A percentile compares a stretch with the other conserved stretches of the same genome.
Conservation (phyloP, 2,797 vertebrate genomes). For the Anabas testudineus region DNA sequence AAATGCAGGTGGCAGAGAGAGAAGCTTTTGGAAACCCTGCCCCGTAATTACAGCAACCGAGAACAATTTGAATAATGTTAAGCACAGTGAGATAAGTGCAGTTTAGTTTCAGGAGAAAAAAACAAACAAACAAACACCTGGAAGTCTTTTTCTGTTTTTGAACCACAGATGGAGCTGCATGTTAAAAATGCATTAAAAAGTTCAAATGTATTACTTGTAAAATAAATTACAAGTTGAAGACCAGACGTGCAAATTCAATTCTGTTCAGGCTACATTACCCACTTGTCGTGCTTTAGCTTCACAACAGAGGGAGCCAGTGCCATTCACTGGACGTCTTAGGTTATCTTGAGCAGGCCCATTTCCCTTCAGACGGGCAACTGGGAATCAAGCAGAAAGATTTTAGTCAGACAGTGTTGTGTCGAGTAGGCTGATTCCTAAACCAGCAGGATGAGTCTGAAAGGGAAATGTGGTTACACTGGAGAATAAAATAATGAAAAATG, state of each 20-base stretch:
- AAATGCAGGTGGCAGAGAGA: conserved; percentile 24
- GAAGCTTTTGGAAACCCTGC: conserved; percentile 44
- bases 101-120: conserved; percentile 23
- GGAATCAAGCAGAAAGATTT: not conserved
- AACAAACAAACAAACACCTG: not conserved
- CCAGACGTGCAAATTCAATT: not conserved
- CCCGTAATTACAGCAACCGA: conserved; percentile 66
- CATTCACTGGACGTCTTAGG: conserved; percentile 29
- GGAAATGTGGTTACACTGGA: too few species aligned
- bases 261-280: not conserved
- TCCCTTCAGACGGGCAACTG: too few species aligned
- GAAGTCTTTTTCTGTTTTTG: not conserved
- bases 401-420: not conserved
- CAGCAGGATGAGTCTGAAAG: not conserved
- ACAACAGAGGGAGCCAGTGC: conserved; percentile 72
- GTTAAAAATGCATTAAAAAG: conserved; percentile 3
- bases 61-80: conserved; percentile 60
- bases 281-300: conserved; percentile 21
- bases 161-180: not conserved
- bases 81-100: conserved; percentile 31
- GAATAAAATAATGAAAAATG: not conserved
- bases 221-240: not conserved
- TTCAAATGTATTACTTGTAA: not conserved
- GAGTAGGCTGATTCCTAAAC: not conserved
- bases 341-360: not conserved